Conservation (phyloP, 2,113 vertebrate genomes). For the Rhinoderma darwinii region DNA sequence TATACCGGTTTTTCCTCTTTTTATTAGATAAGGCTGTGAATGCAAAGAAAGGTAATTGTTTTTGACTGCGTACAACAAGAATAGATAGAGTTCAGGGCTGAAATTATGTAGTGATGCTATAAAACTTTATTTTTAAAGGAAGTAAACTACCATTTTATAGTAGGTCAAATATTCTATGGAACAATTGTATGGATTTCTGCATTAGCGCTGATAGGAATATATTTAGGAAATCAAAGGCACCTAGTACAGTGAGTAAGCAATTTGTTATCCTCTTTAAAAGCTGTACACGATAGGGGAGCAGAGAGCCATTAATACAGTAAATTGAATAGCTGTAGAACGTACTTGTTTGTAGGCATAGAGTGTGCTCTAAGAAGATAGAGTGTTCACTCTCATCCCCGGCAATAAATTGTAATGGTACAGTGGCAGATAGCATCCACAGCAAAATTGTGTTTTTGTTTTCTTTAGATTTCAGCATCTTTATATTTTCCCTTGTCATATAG, state of each 20-base stretch:
- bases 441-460: conserved; percentile 61
- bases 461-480: conserved; percentile 60
- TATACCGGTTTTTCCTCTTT: conserved; percentile 5
- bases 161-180: conserved; percentile 58
- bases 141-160: conserved; percentile 56
- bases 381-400: conserved; percentile 57
- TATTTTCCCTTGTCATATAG: conserved; percentile 60
- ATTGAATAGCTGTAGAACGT: conserved; percentile 58
- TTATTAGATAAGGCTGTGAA: conserved; percentile 35
- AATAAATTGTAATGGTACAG: conserved; percentile 58
- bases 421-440: conserved; percentile 61
- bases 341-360: conserved; percentile 56
- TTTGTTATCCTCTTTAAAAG: conserved; percentile 60
- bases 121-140: conserved; percentile 54
- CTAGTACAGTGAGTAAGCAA: conserved; percentile 54
- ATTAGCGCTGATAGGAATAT: conserved; percentile 59
- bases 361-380: conserved; percentile 54
- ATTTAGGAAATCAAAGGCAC: conserved; percentile 57
- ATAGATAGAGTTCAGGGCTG: conserved; percentile 42
- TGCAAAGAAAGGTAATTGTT: conserved; percentile 46
- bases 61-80: conserved; percentile 42
- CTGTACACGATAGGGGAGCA: conserved; percentile 54
- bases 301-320: conserved; percentile 59
- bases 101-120: conserved; percentile 52
- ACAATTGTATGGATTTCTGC: conserved; percentile 60